Evolutionary conservation across 2,888 invertebrate species (phyloP).

Genomic region (Linyphia triangularis): DNA sequence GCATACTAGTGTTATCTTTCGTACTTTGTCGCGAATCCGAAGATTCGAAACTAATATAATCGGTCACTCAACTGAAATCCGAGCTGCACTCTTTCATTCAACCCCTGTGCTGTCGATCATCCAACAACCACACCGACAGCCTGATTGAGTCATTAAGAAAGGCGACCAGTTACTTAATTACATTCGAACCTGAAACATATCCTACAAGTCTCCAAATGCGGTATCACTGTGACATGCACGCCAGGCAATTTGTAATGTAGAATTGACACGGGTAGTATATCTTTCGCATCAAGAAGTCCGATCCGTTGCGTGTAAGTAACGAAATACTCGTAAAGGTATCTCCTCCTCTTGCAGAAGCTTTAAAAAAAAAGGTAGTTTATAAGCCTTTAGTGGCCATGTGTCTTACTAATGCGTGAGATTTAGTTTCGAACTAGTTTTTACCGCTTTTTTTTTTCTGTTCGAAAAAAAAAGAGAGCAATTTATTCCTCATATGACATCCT

Average conservation of each 20-base stretch:
- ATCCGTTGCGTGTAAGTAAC: background rate
- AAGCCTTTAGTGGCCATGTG: slow-evolving; percentile 35
- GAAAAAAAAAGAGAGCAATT: slow-evolving; percentile 38
- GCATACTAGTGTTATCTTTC: background rate
- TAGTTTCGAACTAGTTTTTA: slow-evolving; percentile 51
- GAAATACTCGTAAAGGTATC: background rate
- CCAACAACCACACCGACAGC: background rate
- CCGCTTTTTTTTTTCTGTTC: slow-evolving; percentile 19
- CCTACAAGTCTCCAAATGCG: slow-evolving; percentile 1
- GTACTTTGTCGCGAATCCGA: background rate
- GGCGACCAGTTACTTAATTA: slow-evolving; percentile 17
- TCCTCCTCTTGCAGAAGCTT: background rate
- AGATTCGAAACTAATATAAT: background rate
- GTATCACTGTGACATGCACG: background rate
- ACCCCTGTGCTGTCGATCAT: background rate
- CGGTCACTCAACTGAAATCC: slow-evolving; percentile 27
- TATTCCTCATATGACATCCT: slow-evolving; percentile 54
- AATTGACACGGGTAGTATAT: background rate
- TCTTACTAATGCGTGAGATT: slow-evolving; percentile 38
- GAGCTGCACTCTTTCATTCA: background rate
- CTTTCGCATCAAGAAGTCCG: background rate
- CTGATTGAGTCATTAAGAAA: slow-evolving; percentile 21
- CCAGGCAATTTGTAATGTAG: background rate
- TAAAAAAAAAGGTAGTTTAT: background rate
- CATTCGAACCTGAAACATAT: slow-evolving; percentile 11